Evolutionary conservation across 2,888 invertebrate species (phyloP).

Genomic region (Hecatera dysodea): DNA sequence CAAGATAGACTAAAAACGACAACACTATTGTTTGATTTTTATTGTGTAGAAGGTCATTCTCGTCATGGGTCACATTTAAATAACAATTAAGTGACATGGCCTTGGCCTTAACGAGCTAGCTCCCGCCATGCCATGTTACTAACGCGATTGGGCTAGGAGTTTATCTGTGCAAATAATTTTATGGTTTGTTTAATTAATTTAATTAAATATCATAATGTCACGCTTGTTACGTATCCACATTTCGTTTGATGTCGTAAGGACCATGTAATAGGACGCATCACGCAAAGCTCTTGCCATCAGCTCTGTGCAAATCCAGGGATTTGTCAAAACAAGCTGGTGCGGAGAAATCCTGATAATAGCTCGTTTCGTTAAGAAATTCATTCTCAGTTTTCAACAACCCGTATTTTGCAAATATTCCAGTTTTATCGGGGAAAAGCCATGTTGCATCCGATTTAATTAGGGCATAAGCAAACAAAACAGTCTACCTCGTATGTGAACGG

Average conservation of each 20-base stretch:
- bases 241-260: neutral
- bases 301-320: no score
- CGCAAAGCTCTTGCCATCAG: no score
- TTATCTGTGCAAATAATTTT: neutral
- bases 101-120: conserved; percentile 6
- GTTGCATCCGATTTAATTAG: no score
- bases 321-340: no score
- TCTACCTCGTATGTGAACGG: no score
- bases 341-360: no score
- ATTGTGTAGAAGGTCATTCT: conserved; percentile 16
- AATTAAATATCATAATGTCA: no score
- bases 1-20: neutral
- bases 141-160: neutral
- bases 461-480: no score
- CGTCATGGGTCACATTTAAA: conserved; percentile 9
- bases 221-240: neutral
- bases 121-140: neutral
- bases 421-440: no score
- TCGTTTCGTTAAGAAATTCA: no score
- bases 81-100: conserved; percentile 20
- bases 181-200: neutral
- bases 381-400: no score
- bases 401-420: no score
- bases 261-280: neutral
- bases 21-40: neutral